A percentile compares a stretch with the other conserved stretches of the same genome.
These are phyloP conservation scores for Hemithea aestivaria DNA, from an alignment of 2,888 invertebrate species.

Conservation along the genomic window DNA sequence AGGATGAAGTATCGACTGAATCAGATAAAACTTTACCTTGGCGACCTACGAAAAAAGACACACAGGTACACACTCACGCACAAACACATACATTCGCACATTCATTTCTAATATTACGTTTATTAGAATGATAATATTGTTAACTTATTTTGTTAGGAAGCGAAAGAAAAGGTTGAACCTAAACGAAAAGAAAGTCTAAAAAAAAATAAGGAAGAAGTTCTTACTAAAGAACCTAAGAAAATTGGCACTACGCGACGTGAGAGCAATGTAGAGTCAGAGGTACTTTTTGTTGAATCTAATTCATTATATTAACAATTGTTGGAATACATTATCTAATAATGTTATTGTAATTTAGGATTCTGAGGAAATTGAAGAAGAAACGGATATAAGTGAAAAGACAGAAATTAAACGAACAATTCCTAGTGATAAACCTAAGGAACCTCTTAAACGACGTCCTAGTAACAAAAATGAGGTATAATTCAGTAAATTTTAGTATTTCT, in stretches of 20 bases:
- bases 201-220: conserved; percentile 36
- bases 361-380: conserved; percentile 37
- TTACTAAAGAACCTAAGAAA: conserved; percentile 32
- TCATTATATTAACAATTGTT: neutral
- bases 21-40: conserved; percentile 57
- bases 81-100: conserved; percentile 26
- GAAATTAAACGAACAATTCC: conserved; percentile 38
- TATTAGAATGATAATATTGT: conserved; percentile 7
- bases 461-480: conserved; percentile 40
- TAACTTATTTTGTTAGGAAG: conserved; percentile 43
- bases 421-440: conserved; percentile 36
- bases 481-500: neutral
- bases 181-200: conserved; percentile 51
- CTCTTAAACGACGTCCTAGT: conserved; percentile 39
- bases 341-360: conserved; percentile 34
- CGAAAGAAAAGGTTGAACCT: conserved; percentile 42
- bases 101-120: conserved; percentile 5
- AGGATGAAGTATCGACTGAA: conserved; percentile 45
- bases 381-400: conserved; percentile 31
- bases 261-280: conserved; percentile 43
- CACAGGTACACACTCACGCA: conserved; percentile 44
- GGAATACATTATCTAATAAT: conserved; percentile 3
- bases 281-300: conserved; percentile 26
- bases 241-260: conserved; percentile 35
- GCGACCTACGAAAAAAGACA: conserved; percentile 67